These are phyloP conservation scores for Sciaenops ocellatus DNA, from an alignment of 2,797 vertebrate genomes.

Conservation along the genomic window DNA sequence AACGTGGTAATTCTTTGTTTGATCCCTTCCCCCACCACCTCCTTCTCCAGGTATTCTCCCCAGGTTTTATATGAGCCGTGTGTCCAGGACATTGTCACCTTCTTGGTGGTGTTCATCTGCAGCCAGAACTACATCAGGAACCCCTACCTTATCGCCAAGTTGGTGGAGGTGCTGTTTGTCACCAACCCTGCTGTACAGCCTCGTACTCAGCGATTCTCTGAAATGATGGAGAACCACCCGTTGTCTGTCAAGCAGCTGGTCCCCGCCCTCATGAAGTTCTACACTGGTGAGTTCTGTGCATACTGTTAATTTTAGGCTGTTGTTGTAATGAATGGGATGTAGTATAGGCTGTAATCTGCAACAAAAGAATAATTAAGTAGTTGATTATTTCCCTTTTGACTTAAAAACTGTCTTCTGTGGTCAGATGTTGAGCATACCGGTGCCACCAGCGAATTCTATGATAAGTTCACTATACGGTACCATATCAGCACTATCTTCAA, in stretches of 20 bases:
- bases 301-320: background rate
- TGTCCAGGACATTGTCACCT: slow-evolving; percentile 97
- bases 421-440: slow-evolving; percentile 98
- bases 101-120: slow-evolving; percentile 98
- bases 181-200: slow-evolving; percentile 98
- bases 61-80: slow-evolving; percentile 99
- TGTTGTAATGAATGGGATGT: background rate
- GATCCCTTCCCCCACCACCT: background rate
- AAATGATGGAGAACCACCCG: slow-evolving; percentile 99
- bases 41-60: slow-evolving; percentile 92
- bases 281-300: slow-evolving; percentile 88
- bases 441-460: slow-evolving; percentile 98
- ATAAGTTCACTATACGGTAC: slow-evolving; percentile 99
- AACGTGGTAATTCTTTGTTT: background rate
- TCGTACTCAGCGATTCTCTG: slow-evolving; percentile 97
- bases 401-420: slow-evolving; percentile 15
- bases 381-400: background rate
- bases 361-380: background rate
- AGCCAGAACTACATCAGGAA: slow-evolving; percentile 99
- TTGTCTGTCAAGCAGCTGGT: slow-evolving; percentile 95
- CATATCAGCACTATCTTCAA: slow-evolving; percentile 99
- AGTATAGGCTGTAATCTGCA: background rate
- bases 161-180: slow-evolving; percentile 99
- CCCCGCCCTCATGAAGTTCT: slow-evolving; percentile 99
- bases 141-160: slow-evolving; percentile 97